Percentiles rank a stretch among this genome's conserved stretches.
phyloP scores from a whole-genome alignment of 1,140 invertebrate species.

The Papilio xuthus region DNA sequence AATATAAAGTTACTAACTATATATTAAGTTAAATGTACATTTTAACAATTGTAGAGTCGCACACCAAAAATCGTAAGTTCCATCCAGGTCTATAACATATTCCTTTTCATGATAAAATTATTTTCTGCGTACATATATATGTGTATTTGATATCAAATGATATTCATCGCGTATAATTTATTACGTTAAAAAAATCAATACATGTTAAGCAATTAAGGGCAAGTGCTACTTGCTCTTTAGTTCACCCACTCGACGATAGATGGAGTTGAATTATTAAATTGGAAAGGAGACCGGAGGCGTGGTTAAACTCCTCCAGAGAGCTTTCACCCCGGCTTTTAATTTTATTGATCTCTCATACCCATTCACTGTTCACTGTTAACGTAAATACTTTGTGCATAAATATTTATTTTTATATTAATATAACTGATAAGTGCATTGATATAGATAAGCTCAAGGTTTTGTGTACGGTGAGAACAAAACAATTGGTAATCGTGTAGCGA shows the following conservation, averaged over 20 bases:
- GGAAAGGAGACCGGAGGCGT: constrained; percentile 65
- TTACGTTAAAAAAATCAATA: constrained; percentile 34
- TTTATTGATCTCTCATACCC: constrained; percentile 65
- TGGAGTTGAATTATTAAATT: constrained; percentile 53
- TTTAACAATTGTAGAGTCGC: too few relatives aligned
- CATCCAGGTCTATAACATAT: too few relatives aligned
- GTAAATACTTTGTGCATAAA: constrained; percentile 63
- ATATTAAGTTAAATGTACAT: too few relatives aligned
- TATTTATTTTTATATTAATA: constrained; percentile 59
- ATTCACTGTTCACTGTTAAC: constrained; percentile 49
- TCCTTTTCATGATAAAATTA: too few relatives aligned
- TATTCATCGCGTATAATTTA: not conserved
- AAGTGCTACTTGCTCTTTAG: constrained; percentile 34
- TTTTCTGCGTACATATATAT: too few relatives aligned
- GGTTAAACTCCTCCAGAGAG: constrained; percentile 52
- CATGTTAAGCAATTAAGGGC: constrained; percentile 7
- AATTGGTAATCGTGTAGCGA: constrained; percentile 46
- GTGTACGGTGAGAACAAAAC: constrained; percentile 49
- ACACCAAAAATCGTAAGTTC: too few relatives aligned
- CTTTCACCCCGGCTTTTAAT: constrained; percentile 71
- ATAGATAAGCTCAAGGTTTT: constrained; percentile 56
- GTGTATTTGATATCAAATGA: not conserved
- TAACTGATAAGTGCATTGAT: constrained; percentile 45
- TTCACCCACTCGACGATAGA: constrained; percentile 52
- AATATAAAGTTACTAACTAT: too few relatives aligned